Evolutionary conservation across 2,797 vertebrate genomes (phyloP).

Genomic region (Amblyraja radiata): DNA sequence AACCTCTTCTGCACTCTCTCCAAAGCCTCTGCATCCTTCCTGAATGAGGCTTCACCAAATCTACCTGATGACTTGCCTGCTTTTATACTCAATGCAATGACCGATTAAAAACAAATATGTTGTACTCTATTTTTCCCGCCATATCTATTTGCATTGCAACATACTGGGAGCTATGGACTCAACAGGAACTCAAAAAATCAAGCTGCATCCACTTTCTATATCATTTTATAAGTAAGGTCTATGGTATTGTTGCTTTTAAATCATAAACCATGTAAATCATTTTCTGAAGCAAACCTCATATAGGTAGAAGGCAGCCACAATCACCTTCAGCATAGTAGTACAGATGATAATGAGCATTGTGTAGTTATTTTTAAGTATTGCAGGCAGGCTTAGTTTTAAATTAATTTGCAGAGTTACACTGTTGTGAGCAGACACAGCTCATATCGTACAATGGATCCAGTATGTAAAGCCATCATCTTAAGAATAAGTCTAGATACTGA

Average conservation of each 20-base stretch:
- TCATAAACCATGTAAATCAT: not conserved
- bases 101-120: too few relatives aligned
- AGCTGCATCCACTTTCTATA: too few relatives aligned
- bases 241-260: not conserved
- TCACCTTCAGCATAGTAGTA: not conserved
- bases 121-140: too few relatives aligned
- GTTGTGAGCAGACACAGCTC: not conserved
- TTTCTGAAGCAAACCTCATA: not conserved
- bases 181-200: too few relatives aligned
- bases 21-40: too few relatives aligned
- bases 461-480: not conserved
- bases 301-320: not conserved
- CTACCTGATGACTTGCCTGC: too few relatives aligned
- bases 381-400: not conserved
- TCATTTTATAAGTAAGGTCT: not conserved
- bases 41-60: too few relatives aligned
- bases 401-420: not conserved
- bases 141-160: too few relatives aligned
- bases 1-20: too few relatives aligned
- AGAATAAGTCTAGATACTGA: not conserved
- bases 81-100: too few relatives aligned
- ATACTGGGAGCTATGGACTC: too few relatives aligned
- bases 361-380: not conserved
- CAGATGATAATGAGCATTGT: not conserved
- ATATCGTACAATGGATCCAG: not conserved